Evolutionary conservation across 2,113 vertebrate genomes (phyloP), one percentile per base, ranked within the genome.

Genomic region (Malaclemys terrapin): DNA sequence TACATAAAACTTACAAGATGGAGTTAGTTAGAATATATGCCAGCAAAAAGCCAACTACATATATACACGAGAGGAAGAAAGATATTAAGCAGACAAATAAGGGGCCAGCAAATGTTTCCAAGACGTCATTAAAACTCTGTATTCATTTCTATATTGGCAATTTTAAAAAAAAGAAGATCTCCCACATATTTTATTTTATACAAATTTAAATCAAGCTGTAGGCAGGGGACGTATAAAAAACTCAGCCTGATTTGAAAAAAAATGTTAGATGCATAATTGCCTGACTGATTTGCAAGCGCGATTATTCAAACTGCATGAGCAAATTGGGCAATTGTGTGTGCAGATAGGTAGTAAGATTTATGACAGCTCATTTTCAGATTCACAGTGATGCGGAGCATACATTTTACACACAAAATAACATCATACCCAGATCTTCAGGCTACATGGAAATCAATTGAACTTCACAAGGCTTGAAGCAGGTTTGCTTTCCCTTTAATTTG

Each of bases 11-110:
- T 92, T 2, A 24, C n/a, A 85, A 86, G 42, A 53, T 1, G 22
- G 38, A 16, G 0, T n/a, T 82, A 84, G 87, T n/a, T 25, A 92
- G 82, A 93, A 10, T 1, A 53, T 90, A 82, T 54, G 38, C 14
- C 56, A 93, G 17, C 42, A 52, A n/a, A 54, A 76, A 79, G 80
- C 19, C 52, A 93, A 88, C 1, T 53, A 11, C 24, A 86, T 11
- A 72, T 47, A 87, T 57, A 75, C 75, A 14, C 11, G 1, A 2
- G 38, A 89, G n/a, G 5, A 91, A 53, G 27, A 72, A 80, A 78
- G 19, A 80, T 88, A 87, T 65, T 45, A 79, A 88, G 82, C 85
- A 22, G 19, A 82, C 38, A 82, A 90, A 57, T 35, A 88, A 54
- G 81, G 29, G 20, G 80, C 80, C 78, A 47, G 42, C 78, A 96